phyloP scores from a whole-genome alignment of 2,888 invertebrate genomes.

The Drosophila mettleri region DNA sequence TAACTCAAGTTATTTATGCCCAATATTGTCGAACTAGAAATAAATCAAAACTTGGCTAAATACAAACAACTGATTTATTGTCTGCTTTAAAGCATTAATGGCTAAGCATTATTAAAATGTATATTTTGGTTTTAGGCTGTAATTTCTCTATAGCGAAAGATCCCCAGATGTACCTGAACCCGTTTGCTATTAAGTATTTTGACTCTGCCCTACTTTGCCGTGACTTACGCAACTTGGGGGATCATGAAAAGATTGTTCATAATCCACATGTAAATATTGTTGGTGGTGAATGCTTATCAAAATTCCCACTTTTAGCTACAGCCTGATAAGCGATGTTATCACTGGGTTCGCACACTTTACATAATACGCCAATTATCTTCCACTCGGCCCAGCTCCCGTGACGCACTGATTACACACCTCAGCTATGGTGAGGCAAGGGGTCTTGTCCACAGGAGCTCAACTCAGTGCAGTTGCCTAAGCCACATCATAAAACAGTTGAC shows the following conservation, averaged over 20 bases:
- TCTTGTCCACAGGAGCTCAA: slow-evolving; percentile 1
- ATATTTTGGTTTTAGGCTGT: background rate
- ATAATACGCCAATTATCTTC: slow-evolving; percentile 72
- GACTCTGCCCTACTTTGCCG: background rate
- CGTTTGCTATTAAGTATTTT: background rate
- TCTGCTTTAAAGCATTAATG: background rate
- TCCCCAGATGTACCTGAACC: too few species aligned
- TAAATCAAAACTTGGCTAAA: slow-evolving; percentile 19
- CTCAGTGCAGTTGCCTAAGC: slow-evolving; percentile 23
- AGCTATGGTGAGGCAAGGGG: background rate
- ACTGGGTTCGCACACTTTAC: slow-evolving; percentile 46
- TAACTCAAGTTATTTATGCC: background rate
- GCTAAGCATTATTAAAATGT: background rate
- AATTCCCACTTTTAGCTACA: slow-evolving; percentile 10
- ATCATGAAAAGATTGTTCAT: slow-evolving; percentile 17
- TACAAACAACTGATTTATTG: slow-evolving; percentile 29
- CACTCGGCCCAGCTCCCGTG: slow-evolving; percentile 44
- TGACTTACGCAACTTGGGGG: slow-evolving; percentile 9
- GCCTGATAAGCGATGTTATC: slow-evolving; percentile 48
- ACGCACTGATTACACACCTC: slow-evolving; percentile 33
- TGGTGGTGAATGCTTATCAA: slow-evolving; percentile 19
- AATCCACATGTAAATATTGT: slow-evolving; percentile 54
- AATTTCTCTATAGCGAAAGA: background rate
- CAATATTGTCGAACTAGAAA: slow-evolving; percentile 3
- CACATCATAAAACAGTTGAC: slow-evolving; percentile 47